Evolutionary conservation across 2,797 vertebrate genomes (phyloP), one percentile per base, ranked within the genome.

Genomic region (Fringilla coelebs): DNA sequence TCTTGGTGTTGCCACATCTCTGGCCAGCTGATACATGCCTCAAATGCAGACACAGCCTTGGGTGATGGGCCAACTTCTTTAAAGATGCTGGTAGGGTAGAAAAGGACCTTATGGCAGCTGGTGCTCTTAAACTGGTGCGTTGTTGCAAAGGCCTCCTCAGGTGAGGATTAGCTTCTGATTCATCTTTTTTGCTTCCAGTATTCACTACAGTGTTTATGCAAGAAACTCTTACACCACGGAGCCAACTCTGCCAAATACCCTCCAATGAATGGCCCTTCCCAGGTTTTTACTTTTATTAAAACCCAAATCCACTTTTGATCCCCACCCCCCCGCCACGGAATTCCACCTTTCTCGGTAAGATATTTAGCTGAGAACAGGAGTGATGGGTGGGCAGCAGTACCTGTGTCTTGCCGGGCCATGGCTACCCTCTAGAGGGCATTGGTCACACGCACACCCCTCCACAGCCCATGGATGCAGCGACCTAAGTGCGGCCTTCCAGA

Each of bases 361-460:
- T 32, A 66, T 88, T 51, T n/a, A 49, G 15, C 51, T 58, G 65
- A 57, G 60, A 63, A 26, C 2, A 6, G 21, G 28, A 40, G 28
- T 19, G 36, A 34, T 25, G 43, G 17, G 31, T 75, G 79, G 70
- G 24, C 46, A 58, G 60, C 12, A 36, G 63, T 13, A 52, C 26
- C 20, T 46, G 24, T 17, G 60, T 51, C 46, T 34, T 91, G 72
- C 46, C 57, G 29, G 82, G 57, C 45, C 54, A 12, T 28, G 12
- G 49, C 29, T 66, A 58, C 83, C 60, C 73, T 90, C 83, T 62
- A 61, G 75, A 90, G 83, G 88, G 61, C 68, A 65, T 77, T 67
- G 77, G 48, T 46, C 66, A 61, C 57, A 43, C 11, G 5, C 22
- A 9, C 29, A 19, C 5, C 25, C 18, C 49, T 16, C 7, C 41